Conservation (phyloP, 2,113 vertebrate species). For the Alectura lathami region DNA sequence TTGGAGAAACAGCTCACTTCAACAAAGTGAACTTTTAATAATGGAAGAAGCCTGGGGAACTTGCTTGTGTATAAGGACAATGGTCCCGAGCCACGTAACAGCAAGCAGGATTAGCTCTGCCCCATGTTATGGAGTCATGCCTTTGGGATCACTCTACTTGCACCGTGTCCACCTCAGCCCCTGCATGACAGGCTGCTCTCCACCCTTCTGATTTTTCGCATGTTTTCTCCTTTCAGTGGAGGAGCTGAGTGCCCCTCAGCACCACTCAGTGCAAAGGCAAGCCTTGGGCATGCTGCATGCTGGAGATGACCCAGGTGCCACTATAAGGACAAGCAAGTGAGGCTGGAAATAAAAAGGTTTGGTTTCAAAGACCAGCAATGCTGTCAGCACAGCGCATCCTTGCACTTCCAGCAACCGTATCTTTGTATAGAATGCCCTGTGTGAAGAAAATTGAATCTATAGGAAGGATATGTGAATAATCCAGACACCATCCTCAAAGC, state of each 20-base stretch:
- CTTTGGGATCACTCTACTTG: rapidly evolving
- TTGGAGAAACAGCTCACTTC: not conserved
- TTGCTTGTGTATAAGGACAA: not conserved
- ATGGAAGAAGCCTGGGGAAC: not conserved
- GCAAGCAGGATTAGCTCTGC: not conserved
- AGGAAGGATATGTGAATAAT: not conserved
- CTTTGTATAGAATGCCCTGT: not conserved
- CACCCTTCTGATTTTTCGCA: rapidly evolving
- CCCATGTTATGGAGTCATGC: not conserved
- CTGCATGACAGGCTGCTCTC: not conserved
- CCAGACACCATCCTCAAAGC: not conserved
- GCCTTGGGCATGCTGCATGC: not conserved
- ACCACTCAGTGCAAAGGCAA: not conserved
- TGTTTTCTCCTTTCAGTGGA: not conserved
- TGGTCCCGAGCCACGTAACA: not conserved
- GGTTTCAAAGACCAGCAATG: not conserved
- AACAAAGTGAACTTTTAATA: not conserved
- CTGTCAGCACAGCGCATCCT: not conserved
- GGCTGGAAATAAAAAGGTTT: not conserved
- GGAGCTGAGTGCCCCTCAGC: not conserved
- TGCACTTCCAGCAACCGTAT: not conserved
- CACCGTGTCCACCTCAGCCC: not conserved
- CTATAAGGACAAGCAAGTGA: not conserved
- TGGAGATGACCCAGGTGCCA: not conserved
- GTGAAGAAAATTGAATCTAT: not conserved